Evolutionary conservation across 2,888 invertebrate species (phyloP).

Genomic region (Sarcophaga rosellei): DNA sequence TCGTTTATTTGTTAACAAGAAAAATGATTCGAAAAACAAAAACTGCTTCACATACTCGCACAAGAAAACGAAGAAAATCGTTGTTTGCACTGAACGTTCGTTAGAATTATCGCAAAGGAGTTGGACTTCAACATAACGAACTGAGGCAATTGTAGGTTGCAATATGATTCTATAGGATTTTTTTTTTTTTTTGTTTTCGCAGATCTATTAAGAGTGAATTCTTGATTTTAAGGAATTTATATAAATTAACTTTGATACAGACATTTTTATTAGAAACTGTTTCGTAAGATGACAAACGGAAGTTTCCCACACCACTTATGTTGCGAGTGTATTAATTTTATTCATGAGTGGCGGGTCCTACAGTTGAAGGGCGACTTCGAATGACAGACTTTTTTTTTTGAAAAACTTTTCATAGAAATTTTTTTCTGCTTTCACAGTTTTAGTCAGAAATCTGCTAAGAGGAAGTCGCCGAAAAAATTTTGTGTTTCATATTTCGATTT

Average conservation of each 20-base stretch:
- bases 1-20: conserved; percentile 45
- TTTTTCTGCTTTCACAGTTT: too few species aligned
- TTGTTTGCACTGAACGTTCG: conserved; percentile 23
- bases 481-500: too few species aligned
- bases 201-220: conserved; percentile 27
- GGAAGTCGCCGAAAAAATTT: too few species aligned
- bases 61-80: conserved; percentile 45
- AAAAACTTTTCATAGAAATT: too few species aligned
- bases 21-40: conserved; percentile 7
- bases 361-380: too few species aligned
- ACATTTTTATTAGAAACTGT: too few species aligned
- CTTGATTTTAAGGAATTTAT: neutral
- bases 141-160: conserved; percentile 14
- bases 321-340: too few species aligned
- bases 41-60: neutral
- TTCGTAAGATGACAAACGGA: too few species aligned
- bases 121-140: conserved; percentile 4
- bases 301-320: too few species aligned
- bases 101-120: conserved; percentile 34
- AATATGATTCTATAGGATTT: conserved; percentile 5
- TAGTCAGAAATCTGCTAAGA: too few species aligned
- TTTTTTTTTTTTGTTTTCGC: neutral
- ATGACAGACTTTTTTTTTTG: too few species aligned
- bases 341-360: too few species aligned
- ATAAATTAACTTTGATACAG: neutral